Base-by-base conservation (phyloP, 1,140 invertebrate genomes). In the Megalopta genalis region DNA sequence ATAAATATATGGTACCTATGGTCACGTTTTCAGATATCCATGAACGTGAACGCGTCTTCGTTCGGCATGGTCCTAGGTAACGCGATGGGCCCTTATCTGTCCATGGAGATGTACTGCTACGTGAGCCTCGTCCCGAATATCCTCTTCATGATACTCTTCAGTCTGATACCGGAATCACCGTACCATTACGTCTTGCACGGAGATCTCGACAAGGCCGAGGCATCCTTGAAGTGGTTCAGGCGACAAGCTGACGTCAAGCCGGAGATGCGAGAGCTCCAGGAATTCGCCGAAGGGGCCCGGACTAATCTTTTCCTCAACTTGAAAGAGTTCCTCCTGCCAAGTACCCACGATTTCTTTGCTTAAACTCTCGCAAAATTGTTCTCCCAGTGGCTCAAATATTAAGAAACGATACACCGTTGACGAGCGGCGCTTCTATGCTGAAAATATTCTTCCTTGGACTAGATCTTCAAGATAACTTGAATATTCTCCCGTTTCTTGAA, bases 91-190 rank as follows among this genome's bases (percentile, higher is more conserved):
- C 85, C 92, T 60, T 92, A 90, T 78, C 66, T 93, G 27, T 85
- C 90, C 18, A 90, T 92, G 88, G 84, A 90, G 62, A 59, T 88
- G 62, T 93, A 90, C 80, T 87, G 86, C 7, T 92, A 92, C 81
- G 82, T 90, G 27, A 88, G 89, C 66, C 76, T 93, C 21, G 72
- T 88, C 1, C 84, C 93, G 39, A 93, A 93, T 72, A 81, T 92
- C 23, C 65, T 94, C 25, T 93, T 93, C 74, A 86, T 94, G 49
- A 27, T 93, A n/a, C 78, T 93, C 7, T 92, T 94, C 88, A 79
- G 91, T 7, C 71, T 92, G 18, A 90, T 94, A 72, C 94, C 94
- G 6, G 95, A 95, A 88, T 94, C 94, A 23, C 94, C 95, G 12
- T 90, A 92, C 68, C 88, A 92, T 83, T 86, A 91, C 69, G 81